phyloP scores from a whole-genome alignment of 2,888 invertebrate genomes.

The Cephus spinipes region DNA sequence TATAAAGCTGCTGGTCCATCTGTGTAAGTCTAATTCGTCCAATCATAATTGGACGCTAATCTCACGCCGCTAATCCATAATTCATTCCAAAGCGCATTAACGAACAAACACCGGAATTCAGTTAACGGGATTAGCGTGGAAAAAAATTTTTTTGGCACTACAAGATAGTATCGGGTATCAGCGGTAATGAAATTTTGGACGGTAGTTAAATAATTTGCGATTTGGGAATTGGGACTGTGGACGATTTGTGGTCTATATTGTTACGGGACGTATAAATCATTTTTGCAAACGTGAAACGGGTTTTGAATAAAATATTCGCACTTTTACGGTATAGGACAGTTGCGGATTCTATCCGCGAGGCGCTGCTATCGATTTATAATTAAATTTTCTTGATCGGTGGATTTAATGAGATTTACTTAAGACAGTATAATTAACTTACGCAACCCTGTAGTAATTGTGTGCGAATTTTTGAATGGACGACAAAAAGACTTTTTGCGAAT shows the following conservation, averaged over 20 bases:
- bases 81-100: not conserved
- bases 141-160: not conserved
- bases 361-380: not conserved
- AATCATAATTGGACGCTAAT: not conserved
- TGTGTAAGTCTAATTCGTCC: not conserved
- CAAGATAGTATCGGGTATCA: not conserved
- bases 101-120: not conserved
- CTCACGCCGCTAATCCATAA: not conserved
- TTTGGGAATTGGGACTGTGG: not conserved
- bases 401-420: not conserved
- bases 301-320: not conserved
- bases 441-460: not conserved
- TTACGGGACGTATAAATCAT: not conserved
- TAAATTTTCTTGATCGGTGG: too few species aligned
- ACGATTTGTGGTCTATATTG: not conserved
- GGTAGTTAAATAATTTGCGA: not conserved
- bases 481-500: not conserved
- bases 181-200: not conserved
- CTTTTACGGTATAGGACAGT: not conserved
- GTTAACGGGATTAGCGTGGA: not conserved
- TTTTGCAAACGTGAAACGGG: not conserved
- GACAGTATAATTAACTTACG: constrained; percentile 5
- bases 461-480: not conserved
- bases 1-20: not conserved
- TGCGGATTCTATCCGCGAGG: not conserved